Base-by-base conservation (phyloP, 2,113 vertebrate genomes). In the Carettochelys insculpta region DNA sequence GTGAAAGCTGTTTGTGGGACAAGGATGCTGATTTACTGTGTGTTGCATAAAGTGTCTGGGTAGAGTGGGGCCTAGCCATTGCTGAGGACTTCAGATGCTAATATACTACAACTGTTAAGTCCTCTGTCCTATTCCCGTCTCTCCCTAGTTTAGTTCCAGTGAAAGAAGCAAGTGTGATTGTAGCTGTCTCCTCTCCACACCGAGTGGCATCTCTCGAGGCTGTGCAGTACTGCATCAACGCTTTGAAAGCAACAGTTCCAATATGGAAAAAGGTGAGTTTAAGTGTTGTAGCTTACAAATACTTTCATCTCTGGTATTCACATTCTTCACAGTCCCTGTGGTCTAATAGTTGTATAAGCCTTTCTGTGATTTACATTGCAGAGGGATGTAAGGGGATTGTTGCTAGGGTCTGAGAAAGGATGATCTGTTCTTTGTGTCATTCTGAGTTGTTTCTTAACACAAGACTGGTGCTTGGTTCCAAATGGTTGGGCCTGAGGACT, bases 191-290 rank as follows among this genome's bases (percentile, higher is more conserved):
- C 2, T 99, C 99, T 11, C 98, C 99, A 29, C 99, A 99, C 73
- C 98, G 99, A 86, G 92, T 85, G 3, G 98, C 99, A 5, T 98
- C 98, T 47, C 98, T 99, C 79, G 98, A 98, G 92, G 99, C 99
- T 47, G 97, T 99, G 76, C 98, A 71, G 51, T 98, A 97, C 91
- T 98, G 98, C 95, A 98, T 99, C 78, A 96, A 98, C 34, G 96
- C 96, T 68, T 98, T 99, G 90, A 99, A 99, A 98, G 98, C 98
- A 78, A 98, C 86, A 0, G 96, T 99, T 25, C 99, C 99, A 54
- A 98, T 99, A 94, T 99, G 99, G 98, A 99, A 99, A 96, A 99
- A 99, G 98, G 99, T 98, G 93, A 51, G 90, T 92, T 34, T 48
- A 9, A 71, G 34, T 25, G 10, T 38, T 88, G 43, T 19, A 75